Evolutionary conservation across 92 coral and sea anemone genomes (phyloP).

Genomic region (Pocillopora meandrina): DNA sequence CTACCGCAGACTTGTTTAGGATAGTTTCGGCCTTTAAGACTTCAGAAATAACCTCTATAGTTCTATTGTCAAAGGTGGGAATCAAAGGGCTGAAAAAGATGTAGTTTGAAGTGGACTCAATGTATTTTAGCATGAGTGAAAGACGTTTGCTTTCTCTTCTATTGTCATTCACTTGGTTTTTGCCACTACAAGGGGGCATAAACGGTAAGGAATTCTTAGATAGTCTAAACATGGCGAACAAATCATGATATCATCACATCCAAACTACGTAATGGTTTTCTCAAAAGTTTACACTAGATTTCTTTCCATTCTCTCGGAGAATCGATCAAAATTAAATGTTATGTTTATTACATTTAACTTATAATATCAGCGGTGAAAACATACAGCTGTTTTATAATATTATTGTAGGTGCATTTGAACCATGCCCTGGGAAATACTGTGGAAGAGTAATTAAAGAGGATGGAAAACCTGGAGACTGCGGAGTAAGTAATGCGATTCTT

Average conservation of each 20-base stretch:
- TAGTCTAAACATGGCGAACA: not conserved
- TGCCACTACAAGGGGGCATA: constrained; percentile 8
- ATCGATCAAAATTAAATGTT: too few relatives aligned
- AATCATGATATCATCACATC: not conserved
- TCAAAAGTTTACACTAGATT: too few relatives aligned
- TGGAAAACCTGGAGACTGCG: constrained; percentile 63
- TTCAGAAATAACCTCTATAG: not conserved
- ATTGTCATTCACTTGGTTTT: not conserved
- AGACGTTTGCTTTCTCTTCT: not conserved
- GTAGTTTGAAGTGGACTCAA: not conserved
- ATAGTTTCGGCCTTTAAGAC: not conserved
- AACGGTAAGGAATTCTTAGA: constrained; percentile 9
- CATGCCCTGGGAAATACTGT: constrained; percentile 91
- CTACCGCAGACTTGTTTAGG: not conserved
- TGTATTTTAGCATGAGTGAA: not conserved
- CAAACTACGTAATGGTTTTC: not conserved
- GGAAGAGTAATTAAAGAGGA: constrained; percentile 64
- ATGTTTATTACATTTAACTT: too few relatives aligned
- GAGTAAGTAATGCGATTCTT: constrained; percentile 49
- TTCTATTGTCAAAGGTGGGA: too few relatives aligned
- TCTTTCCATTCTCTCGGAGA: too few relatives aligned
- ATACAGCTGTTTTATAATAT: not conserved
- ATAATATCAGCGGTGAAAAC: too few relatives aligned
- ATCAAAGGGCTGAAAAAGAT: not conserved
- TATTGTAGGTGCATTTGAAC: constrained; percentile 22